These are phyloP conservation scores for Trochalopteron elliotii DNA, from an alignment of 2,113 vertebrate genomes.

Conservation along the genomic window DNA sequence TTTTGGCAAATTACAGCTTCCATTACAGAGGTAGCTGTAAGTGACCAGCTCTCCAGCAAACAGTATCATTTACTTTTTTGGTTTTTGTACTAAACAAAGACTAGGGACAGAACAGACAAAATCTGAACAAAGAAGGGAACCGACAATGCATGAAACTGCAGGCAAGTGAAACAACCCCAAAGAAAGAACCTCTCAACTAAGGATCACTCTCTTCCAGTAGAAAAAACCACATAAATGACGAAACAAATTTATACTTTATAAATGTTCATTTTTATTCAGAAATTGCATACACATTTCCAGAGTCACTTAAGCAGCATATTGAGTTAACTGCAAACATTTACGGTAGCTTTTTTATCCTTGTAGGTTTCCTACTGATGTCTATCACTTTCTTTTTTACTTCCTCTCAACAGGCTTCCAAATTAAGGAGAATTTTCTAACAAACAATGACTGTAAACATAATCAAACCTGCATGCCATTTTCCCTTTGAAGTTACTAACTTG, in stretches of 20 bases:
- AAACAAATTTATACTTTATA: not conserved
- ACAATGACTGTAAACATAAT: not conserved
- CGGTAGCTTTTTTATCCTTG: not conserved
- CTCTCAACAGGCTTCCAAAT: not conserved
- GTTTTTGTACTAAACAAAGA: not conserved
- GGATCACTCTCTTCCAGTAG: not conserved
- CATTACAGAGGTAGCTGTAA: not conserved
- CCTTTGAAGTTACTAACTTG: not conserved
- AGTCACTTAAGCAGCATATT: not conserved
- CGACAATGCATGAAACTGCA: not conserved
- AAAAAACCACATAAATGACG: not conserved
- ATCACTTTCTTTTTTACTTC: not conserved
- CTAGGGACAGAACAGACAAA: not conserved
- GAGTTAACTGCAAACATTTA: not conserved
- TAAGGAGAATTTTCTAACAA: not conserved
- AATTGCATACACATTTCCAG: not conserved
- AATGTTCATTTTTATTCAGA: constrained; percentile 35
- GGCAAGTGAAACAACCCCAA: not conserved
- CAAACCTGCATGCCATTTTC: not conserved
- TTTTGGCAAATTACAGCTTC: not conserved
- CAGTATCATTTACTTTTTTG: not conserved
- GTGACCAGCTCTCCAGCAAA: not conserved
- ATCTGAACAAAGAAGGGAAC: not conserved
- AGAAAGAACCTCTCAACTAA: not conserved
- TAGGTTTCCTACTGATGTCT: not conserved